Percentiles rank a stretch among this genome's conserved stretches.
These are phyloP conservation scores for Hymenopus coronatus DNA, from an alignment of 2,888 invertebrate genomes.

Conservation along the genomic window DNA sequence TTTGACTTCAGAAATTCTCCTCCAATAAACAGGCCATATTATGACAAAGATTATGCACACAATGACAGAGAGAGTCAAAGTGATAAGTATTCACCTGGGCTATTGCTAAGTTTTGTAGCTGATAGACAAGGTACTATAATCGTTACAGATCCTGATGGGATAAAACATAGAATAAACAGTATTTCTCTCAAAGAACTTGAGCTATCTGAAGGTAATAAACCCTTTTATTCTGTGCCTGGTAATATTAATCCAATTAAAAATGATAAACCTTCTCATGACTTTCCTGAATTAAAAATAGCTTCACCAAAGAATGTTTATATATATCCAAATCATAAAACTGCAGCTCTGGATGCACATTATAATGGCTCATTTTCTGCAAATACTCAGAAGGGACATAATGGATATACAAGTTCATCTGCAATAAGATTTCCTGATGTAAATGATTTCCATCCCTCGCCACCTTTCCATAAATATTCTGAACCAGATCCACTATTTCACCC, in stretches of 20 bases:
- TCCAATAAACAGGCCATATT: background rate
- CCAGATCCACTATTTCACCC: slow-evolving; percentile 50
- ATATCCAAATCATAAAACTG: background rate
- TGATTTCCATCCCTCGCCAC: slow-evolving; percentile 41
- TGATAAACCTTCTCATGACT: background rate
- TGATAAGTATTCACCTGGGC: background rate
- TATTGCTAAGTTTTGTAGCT: background rate
- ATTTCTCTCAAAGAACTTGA: background rate
- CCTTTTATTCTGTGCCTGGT: background rate
- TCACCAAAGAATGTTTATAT: background rate
- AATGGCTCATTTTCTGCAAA: background rate
- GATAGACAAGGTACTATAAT: background rate
- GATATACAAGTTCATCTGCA: background rate
- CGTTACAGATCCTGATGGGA: background rate
- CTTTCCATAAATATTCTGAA: slow-evolving; percentile 50
- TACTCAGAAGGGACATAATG: background rate
- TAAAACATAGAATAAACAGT: background rate
- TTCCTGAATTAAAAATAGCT: background rate
- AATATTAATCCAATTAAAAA: background rate
- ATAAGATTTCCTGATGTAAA: background rate
- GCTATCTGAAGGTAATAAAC: background rate
- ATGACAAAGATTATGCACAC: background rate
- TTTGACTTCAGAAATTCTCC: background rate
- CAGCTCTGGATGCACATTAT: background rate
- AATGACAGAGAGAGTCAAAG: background rate